Evolutionary conservation across 2,113 vertebrate genomes (phyloP).

Genomic region (Anseranas semipalmata): DNA sequence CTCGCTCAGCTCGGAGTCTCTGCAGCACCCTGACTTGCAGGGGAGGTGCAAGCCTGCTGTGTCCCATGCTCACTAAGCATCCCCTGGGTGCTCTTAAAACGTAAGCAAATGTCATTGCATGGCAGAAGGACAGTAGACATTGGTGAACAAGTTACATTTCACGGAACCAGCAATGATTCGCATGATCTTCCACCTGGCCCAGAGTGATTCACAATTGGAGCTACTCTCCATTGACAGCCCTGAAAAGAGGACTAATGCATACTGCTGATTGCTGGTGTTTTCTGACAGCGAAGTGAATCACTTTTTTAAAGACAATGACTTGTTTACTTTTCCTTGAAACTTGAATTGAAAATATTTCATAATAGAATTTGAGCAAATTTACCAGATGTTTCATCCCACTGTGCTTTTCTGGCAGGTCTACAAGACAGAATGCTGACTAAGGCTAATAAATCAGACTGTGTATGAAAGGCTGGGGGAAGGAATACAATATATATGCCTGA

Average conservation of each 20-base stretch:
- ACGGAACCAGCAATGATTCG: not conserved
- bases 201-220: not conserved
- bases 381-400: conserved; percentile 75
- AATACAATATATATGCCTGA: conserved; percentile 42
- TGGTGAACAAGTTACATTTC: conserved; percentile 1
- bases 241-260: not conserved
- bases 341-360: conserved; percentile 74
- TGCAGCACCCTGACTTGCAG: not conserved
- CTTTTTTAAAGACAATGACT: conserved; percentile 69
- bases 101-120: not conserved
- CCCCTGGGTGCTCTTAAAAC: not conserved
- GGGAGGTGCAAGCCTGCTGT: not conserved
- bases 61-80: not conserved
- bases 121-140: not conserved
- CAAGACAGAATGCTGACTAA: conserved; percentile 66
- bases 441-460: conserved; percentile 69
- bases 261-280: not conserved
- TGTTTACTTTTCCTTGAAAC: conserved; percentile 75
- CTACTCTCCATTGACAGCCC: not conserved
- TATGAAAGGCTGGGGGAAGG: conserved; percentile 52
- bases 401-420: conserved; percentile 68
- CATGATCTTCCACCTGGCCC: not conserved
- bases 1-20: not conserved
- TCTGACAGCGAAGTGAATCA: conserved; percentile 52
- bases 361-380: conserved; percentile 70